Percentiles rank a stretch among this genome's conserved stretches.
Evolutionary conservation across 92 coral and sea anemone genomes (phyloP).

Genomic region (Phenganax subtilis): DNA sequence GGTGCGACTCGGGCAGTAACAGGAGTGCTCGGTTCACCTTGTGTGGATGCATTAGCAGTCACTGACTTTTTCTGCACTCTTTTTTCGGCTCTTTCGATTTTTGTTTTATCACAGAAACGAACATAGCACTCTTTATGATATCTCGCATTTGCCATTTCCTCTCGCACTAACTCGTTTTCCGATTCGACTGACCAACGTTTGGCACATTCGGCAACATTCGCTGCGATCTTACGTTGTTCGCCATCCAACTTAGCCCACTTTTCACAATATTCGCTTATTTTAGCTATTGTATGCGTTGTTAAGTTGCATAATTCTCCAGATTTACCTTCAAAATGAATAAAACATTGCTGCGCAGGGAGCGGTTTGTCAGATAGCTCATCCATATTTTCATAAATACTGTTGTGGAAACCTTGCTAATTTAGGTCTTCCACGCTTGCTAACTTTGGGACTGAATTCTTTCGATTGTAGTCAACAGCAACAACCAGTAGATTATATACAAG

Average conservation of each 20-base stretch:
- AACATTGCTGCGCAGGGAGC: background rate
- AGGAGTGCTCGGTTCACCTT: too few relatives aligned
- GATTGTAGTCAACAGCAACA: too few relatives aligned
- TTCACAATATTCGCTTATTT: background rate
- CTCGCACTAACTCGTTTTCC: background rate
- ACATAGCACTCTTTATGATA: slow-evolving; percentile 17
- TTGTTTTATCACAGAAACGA: background rate
- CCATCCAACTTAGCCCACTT: background rate
- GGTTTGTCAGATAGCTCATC: background rate
- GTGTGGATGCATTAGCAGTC: background rate
- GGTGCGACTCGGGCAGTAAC: too few relatives aligned
- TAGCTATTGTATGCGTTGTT: background rate
- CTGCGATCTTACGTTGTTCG: background rate
- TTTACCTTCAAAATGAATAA: background rate
- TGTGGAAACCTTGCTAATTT: too few relatives aligned
- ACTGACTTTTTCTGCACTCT: background rate
- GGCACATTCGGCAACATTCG: slow-evolving; percentile 12
- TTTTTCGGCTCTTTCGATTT: background rate
- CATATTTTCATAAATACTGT: too few relatives aligned
- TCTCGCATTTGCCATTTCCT: background rate
- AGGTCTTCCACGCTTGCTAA: too few relatives aligned
- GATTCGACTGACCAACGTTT: slow-evolving; percentile 16
- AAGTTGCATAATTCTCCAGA: background rate
- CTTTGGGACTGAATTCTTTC: too few relatives aligned
- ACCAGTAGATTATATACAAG: too few relatives aligned